phyloP scores from a whole-genome alignment of 1,140 invertebrate genomes.

The Macrobrachium nipponense region DNA sequence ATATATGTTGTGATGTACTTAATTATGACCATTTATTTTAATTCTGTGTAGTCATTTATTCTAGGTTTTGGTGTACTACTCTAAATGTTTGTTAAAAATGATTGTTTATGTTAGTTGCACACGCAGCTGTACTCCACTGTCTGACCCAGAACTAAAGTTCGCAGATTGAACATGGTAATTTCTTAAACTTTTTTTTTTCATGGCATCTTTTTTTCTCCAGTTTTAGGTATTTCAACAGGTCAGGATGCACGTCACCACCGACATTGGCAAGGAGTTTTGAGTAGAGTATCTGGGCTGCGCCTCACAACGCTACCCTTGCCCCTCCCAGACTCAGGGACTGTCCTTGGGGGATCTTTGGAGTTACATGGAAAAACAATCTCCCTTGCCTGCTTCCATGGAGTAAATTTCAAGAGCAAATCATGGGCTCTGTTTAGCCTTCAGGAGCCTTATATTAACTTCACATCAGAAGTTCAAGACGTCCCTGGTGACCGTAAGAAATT shows the following conservation, averaged over 20 bases:
- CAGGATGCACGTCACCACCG: constrained; percentile 79
- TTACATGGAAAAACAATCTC: constrained; percentile 85
- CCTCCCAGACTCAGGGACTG: constrained; percentile 79
- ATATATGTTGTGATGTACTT: no score
- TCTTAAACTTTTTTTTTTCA: not conserved
- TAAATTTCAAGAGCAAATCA: constrained; percentile 96
- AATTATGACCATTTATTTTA: no score
- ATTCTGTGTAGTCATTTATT: no score
- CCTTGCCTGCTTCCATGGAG: constrained; percentile 96
- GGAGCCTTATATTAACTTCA: constrained; percentile 94
- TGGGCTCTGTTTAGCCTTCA: constrained; percentile 96
- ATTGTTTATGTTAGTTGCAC: no score
- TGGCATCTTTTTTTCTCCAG: constrained; percentile 11
- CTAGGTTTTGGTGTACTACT: no score
- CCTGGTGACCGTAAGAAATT: constrained; percentile 74
- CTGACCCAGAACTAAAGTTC: no score
- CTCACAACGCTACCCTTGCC: constrained; percentile 80
- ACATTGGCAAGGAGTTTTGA: constrained; percentile 89
- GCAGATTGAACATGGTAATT: not conserved
- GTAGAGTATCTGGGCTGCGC: constrained; percentile 79
- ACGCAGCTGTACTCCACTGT: no score
- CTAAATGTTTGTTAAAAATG: no score
- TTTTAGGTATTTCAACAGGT: constrained; percentile 40
- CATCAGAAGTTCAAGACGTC: constrained; percentile 92
- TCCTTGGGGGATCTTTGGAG: constrained; percentile 76